Conservation (phyloP, 2,888 invertebrate genomes). For the Mimachlamys varia region DNA sequence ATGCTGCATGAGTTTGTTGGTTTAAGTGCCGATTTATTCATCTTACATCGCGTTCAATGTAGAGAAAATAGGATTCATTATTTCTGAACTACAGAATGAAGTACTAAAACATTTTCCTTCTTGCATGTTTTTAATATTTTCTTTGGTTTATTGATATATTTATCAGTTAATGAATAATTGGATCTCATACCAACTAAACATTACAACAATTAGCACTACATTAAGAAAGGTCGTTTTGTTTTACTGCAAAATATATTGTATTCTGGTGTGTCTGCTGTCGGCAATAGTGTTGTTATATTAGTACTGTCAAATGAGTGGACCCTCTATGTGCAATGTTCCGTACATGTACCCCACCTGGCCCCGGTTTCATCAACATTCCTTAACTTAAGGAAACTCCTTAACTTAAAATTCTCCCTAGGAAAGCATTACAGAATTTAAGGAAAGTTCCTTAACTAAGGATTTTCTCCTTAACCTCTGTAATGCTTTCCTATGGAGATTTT, state of each 20-base stretch:
- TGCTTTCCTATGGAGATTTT: too few relatives aligned
- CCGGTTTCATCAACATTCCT: too few relatives aligned
- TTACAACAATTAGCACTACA: background rate
- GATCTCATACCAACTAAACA: background rate
- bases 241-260: background rate
- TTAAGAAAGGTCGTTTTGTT: background rate
- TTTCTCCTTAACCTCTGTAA: too few relatives aligned
- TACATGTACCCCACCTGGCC: background rate
- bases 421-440: too few relatives aligned
- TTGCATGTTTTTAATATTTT: background rate
- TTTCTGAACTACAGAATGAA: background rate
- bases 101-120: background rate
- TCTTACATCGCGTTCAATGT: background rate
- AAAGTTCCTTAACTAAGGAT: too few relatives aligned
- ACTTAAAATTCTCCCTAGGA: too few relatives aligned
- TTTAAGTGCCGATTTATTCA: background rate
- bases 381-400: too few relatives aligned
- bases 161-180: background rate
- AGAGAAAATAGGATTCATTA: background rate
- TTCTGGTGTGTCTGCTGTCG: background rate
- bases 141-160: background rate
- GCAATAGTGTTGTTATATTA: too few relatives aligned
- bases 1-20: constrained; percentile 33
- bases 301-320: too few relatives aligned
- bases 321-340: background rate